Evolutionary conservation across 2,797 vertebrate genomes (phyloP).

Genomic region (Cuniculus paca): DNA sequence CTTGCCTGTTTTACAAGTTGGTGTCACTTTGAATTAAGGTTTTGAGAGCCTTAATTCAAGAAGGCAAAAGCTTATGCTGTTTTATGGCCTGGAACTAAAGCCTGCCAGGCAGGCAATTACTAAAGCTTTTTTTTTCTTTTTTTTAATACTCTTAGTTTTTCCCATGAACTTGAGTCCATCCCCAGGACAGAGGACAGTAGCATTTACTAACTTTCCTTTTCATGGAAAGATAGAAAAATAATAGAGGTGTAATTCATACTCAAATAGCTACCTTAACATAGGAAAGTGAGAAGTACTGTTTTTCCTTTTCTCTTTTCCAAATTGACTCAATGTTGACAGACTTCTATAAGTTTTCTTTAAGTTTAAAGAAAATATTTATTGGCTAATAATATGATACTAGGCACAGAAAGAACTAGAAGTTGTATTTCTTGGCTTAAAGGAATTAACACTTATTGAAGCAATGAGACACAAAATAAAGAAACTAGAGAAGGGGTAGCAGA

Average conservation of each 20-base stretch:
- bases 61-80: background rate
- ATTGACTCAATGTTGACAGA: background rate
- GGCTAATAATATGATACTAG: background rate
- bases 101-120: background rate
- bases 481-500: background rate
- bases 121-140: background rate
- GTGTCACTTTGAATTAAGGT: slow-evolving; percentile 3
- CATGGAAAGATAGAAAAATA: background rate
- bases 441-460: background rate
- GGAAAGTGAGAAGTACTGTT: background rate
- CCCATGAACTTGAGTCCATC: background rate
- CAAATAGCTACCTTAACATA: background rate
- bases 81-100: background rate
- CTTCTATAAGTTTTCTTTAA: background rate
- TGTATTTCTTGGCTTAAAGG: slow-evolving; percentile 9
- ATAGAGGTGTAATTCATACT: background rate
- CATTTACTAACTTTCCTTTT: background rate
- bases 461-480: background rate
- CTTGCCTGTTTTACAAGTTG: slow-evolving; percentile 19
- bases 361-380: slow-evolving; percentile 1
- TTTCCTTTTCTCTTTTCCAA: background rate
- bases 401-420: background rate
- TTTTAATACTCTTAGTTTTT: background rate
- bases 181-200: background rate
- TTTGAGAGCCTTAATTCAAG: background rate